phyloP scores from a whole-genome alignment of 2,113 vertebrate genomes.

The Arothron firmamentum region DNA sequence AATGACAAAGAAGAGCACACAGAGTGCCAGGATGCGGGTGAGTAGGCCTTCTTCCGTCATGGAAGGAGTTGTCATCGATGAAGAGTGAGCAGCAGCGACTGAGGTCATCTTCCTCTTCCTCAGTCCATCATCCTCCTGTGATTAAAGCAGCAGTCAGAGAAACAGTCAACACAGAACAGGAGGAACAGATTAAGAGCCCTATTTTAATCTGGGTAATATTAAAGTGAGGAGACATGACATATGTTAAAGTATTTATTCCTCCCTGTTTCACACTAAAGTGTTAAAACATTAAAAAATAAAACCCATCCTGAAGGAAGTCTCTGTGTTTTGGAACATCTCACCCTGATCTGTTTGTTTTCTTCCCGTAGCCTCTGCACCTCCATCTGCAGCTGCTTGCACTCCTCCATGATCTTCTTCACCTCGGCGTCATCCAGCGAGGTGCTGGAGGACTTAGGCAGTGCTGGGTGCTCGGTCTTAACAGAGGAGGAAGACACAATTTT shows the following conservation, averaged over 20 bases:
- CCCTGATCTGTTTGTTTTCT: slow-evolving; percentile 91
- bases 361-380: slow-evolving; percentile 92
- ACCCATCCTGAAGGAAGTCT: background rate
- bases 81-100: slow-evolving; percentile 53
- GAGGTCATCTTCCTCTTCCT: slow-evolving; percentile 82
- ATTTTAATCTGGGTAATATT: too few relatives aligned
- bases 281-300: background rate
- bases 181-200: background rate
- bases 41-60: slow-evolving; percentile 85
- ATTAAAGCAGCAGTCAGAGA: background rate
- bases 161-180: background rate
- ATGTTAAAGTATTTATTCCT: too few relatives aligned
- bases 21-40: slow-evolving; percentile 83
- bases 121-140: slow-evolving; percentile 87
- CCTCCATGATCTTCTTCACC: slow-evolving; percentile 92
- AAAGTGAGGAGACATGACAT: too few relatives aligned
- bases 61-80: slow-evolving; percentile 63
- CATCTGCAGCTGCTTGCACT: slow-evolving; percentile 87
- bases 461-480: slow-evolving; percentile 84
- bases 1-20: slow-evolving; percentile 91
- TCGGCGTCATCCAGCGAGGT: slow-evolving; percentile 86
- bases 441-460: slow-evolving; percentile 83
- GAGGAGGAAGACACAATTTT: slow-evolving; percentile 82
- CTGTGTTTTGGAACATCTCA: slow-evolving; percentile 53
- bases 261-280: background rate